Percentiles rank a stretch among this genome's conserved stretches.
phyloP scores from a whole-genome alignment of 1,140 invertebrate genomes.

The Drosophila truncata region DNA sequence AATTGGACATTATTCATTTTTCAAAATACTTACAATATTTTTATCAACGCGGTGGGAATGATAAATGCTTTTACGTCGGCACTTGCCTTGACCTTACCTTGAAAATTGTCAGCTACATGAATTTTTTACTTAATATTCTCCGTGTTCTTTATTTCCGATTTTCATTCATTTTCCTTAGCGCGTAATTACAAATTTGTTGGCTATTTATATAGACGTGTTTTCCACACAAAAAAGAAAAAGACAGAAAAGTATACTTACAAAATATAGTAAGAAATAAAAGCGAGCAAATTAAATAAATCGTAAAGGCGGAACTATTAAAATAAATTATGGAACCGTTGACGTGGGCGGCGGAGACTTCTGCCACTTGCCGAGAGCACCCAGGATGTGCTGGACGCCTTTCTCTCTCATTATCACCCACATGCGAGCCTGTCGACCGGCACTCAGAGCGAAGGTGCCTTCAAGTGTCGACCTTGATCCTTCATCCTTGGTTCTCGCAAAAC shows the following conservation, averaged over 20 bases:
- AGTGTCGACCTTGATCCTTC: slow-evolving; percentile 7
- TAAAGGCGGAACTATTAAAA: slow-evolving; percentile 79
- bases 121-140: slow-evolving; percentile 44
- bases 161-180: slow-evolving; percentile 43
- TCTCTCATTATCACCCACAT: slow-evolving; percentile 40
- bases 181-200: slow-evolving; percentile 66
- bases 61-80: slow-evolving; percentile 68
- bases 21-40: slow-evolving; percentile 23
- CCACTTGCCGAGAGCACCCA: slow-evolving; percentile 23
- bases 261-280: slow-evolving; percentile 22
- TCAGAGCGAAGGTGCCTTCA: slow-evolving; percentile 30
- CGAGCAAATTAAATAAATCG: slow-evolving; percentile 65
- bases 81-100: slow-evolving; percentile 77
- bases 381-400: not conserved
- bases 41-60: slow-evolving; percentile 27
- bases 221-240: slow-evolving; percentile 9
- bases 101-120: slow-evolving; percentile 62
- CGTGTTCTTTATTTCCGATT: slow-evolving; percentile 25
- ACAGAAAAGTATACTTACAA: slow-evolving; percentile 15
- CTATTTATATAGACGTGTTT: slow-evolving; percentile 69
- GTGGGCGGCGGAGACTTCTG: slow-evolving; percentile 37
- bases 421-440: slow-evolving; percentile 31
- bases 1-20: slow-evolving; percentile 35
- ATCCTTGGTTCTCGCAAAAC: slow-evolving; percentile 4
- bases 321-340: slow-evolving; percentile 70